Base-by-base conservation (phyloP, 2,797 vertebrate species). In the Coracias cyanogaster region DNA sequence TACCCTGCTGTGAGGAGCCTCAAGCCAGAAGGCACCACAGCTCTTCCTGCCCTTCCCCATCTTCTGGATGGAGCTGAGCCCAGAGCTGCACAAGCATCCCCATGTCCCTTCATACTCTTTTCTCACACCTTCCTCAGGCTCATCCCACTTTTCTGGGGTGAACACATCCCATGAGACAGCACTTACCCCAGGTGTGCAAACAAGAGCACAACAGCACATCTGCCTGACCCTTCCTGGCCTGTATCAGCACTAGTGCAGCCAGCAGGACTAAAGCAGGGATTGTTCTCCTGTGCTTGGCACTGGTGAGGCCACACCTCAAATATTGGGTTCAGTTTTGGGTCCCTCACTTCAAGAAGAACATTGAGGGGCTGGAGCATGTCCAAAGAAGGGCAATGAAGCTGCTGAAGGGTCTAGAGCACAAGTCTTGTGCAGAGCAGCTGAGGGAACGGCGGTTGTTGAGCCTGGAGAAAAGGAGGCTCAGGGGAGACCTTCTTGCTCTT, bases 141-240 rank as follows among this genome's bases (percentile, higher is more conserved):
- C 28, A 39, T 21, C 14, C 48, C 79, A 48, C 67, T 91, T 60
- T 69, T 61, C 46, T 60, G 31, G 26, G 39, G 10, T 35, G 25
- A 85, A 54, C 1, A 0, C 20, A 52, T 8, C n/a, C 58, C 33
- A 16, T 0, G 2, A 35, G 46, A 52, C 43, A 41, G 20, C 1
- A 4, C 46, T 65, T 12, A 61, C 16, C 17, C 39, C 19, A 69
- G 15, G 18, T 2, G 0, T 8, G 43, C 3, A 3, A 69, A 35
- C 15, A 15, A 61, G 29, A 64, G 18, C 0, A 1, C 31, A 46
- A 39, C 18, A 26, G 14, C 20, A 12, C 10, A 5, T 17, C n/a
- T 43, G 25, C n/a, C 24, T 19, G 33, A 52, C 4, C 6, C 52
- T 8, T 55, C 29, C 29, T 31, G 12, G 52, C 31, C 20, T n/a